Evolutionary conservation across 2,797 vertebrate species (phyloP), one percentile per base, ranked within the genome.

Genomic region (Podarcis siculus): DNA sequence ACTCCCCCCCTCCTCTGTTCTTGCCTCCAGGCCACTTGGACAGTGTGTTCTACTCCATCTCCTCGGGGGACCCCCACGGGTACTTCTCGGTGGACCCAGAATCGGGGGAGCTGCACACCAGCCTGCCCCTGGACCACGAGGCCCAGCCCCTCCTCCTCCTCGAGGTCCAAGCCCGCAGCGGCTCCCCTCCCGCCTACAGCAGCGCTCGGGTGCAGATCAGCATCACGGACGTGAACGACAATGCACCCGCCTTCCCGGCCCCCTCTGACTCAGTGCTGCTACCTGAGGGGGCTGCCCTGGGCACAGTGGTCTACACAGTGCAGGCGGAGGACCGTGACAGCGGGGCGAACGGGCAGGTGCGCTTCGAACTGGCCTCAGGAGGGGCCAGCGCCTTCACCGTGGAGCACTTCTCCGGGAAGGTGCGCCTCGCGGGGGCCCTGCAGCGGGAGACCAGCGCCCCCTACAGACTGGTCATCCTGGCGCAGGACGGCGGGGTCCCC

Each of bases 151-250:
- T 97, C 58, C 96, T 99, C 2, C 92, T 97, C 23, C 95, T 99
- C 89, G 98, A 99, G 79, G 97, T 99, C 25, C 98, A 98, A 96
- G 98, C 98, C 0, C 97, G 97, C 69, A 98, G 97, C 0, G 99
- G 99, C n/a, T 97, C 97, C 0, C 99, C 99, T 2, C 99, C 99
- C 0, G 98, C 98, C 3, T 99, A 98, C 3, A 97, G 98, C 55
- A 97, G 97, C 79, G 96, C 97, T 0, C 97, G 97, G 0, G 98
- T 99, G 27, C 98, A 96, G 32, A 95, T 99, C 87, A 97, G 97
- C 1, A 96, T 99, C 39, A 97, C 97, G 0, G 99, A 99, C 0
- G 94, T 99, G 80, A 99, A 99, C 0, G 99, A 99, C 95, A 99
- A 99, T 0, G 89, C 93, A 0, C 99, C 99, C 0, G 82, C 91